These are phyloP conservation scores for Halocaridina rubra DNA, from an alignment of 2,888 invertebrate species.

Conservation along the genomic window DNA sequence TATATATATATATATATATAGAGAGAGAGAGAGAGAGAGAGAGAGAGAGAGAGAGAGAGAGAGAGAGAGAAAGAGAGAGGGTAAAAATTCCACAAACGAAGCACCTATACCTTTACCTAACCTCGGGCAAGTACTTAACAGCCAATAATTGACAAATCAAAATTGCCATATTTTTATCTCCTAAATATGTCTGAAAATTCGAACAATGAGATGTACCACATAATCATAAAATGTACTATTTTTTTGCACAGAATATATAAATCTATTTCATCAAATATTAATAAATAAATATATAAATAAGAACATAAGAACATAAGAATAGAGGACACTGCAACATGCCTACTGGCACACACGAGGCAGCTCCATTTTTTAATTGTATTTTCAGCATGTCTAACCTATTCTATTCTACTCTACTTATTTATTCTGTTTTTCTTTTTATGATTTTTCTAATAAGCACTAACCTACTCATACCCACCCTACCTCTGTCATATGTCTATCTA, in stretches of 20 bases:
- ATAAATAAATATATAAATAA: background rate
- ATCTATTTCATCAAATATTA: background rate
- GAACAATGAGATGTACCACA: background rate
- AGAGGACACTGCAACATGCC: too few relatives aligned
- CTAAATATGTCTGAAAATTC: background rate
- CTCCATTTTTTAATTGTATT: too few relatives aligned
- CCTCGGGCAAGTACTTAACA: too few relatives aligned
- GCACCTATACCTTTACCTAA: background rate
- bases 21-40: background rate
- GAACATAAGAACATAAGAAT: too few relatives aligned
- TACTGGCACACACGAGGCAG: too few relatives aligned
- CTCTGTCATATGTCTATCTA: too few relatives aligned
- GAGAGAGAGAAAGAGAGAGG: constrained; percentile 3
- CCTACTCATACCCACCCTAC: too few relatives aligned
- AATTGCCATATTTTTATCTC: background rate
- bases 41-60: background rate
- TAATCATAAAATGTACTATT: background rate
- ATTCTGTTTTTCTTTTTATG: too few relatives aligned
- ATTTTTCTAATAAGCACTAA: too few relatives aligned
- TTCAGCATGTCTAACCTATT: too few relatives aligned
- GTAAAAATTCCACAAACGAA: background rate
- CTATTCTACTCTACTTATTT: too few relatives aligned
- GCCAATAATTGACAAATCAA: too few relatives aligned
- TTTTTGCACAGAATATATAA: background rate
- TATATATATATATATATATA: constrained; percentile 6